Percentiles rank a stretch among this genome's conserved stretches.
Evolutionary conservation across 2,888 invertebrate genomes (phyloP).

Genomic region (Thymelicus acteon): DNA sequence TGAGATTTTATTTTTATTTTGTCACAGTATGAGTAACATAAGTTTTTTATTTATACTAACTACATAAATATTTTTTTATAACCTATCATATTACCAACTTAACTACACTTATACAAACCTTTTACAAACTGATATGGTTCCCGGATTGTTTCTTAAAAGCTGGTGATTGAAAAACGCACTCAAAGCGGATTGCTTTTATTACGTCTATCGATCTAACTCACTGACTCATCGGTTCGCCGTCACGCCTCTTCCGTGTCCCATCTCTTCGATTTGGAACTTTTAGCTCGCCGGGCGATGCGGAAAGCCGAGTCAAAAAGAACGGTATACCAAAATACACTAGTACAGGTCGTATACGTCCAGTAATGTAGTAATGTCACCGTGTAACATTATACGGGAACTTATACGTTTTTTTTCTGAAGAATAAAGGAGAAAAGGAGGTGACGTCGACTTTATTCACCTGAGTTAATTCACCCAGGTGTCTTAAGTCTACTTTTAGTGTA

Average conservation of each 20-base stretch:
- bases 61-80: too few species aligned
- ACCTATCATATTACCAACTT: too few species aligned
- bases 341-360: background rate
- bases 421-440: too few species aligned
- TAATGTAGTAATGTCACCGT: background rate
- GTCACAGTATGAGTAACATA: too few species aligned
- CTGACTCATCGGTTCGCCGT: conserved; percentile 50
- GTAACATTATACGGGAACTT: too few species aligned
- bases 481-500: too few species aligned
- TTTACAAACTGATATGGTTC: background rate
- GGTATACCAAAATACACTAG: conserved; percentile 4
- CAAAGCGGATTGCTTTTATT: conserved; percentile 46
- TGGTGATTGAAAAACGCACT: conserved; percentile 45
- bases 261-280: conserved; percentile 33
- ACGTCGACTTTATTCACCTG: too few species aligned
- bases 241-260: conserved; percentile 46
- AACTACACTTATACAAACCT: background rate
- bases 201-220: conserved; percentile 39
- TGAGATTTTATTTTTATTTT: too few species aligned
- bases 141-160: conserved; percentile 13
- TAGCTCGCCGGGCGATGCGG: conserved; percentile 9
- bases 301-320: conserved; percentile 9
- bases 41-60: too few species aligned
- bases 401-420: too few species aligned
- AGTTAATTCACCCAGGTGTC: too few species aligned